Conservation (phyloP, 1,140 invertebrate species). For the Planococcus citri region DNA sequence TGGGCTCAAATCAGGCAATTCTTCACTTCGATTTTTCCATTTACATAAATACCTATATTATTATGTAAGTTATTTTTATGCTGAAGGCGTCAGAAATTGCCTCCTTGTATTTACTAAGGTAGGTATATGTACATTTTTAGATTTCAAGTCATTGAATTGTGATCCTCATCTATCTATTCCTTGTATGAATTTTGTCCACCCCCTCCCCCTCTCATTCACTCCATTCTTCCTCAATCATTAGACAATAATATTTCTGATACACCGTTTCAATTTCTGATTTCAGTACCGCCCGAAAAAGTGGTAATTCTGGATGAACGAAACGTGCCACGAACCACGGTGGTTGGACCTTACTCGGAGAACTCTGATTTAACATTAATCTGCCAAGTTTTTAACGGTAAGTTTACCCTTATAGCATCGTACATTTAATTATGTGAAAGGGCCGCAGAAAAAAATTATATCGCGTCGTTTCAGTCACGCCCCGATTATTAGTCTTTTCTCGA, state of each 20-base stretch:
- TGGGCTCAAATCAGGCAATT: too few relatives aligned
- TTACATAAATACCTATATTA: too few relatives aligned
- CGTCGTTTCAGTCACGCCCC: background rate
- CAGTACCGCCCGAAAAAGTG: constrained; percentile 2
- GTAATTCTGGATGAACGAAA: background rate
- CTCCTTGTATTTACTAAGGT: too few relatives aligned
- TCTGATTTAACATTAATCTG: background rate
- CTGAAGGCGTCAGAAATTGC: too few relatives aligned
- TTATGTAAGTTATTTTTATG: too few relatives aligned
- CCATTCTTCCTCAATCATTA: too few relatives aligned
- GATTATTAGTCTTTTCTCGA: background rate
- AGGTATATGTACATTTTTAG: too few relatives aligned
- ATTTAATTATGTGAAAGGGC: background rate
- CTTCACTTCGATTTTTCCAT: too few relatives aligned
- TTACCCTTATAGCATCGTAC: background rate
- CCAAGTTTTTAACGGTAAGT: constrained; percentile 3
- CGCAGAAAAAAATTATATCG: background rate
- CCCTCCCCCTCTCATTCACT: too few relatives aligned
- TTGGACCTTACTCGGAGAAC: background rate
- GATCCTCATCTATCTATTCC: too few relatives aligned
- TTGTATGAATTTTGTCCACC: too few relatives aligned
- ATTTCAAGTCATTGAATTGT: too few relatives aligned
- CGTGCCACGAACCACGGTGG: background rate
- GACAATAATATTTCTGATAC: background rate
- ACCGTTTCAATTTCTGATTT: background rate